Evolutionary conservation across 2,113 vertebrate genomes (phyloP).

Genomic region (Hippocampus abdominalis): DNA sequence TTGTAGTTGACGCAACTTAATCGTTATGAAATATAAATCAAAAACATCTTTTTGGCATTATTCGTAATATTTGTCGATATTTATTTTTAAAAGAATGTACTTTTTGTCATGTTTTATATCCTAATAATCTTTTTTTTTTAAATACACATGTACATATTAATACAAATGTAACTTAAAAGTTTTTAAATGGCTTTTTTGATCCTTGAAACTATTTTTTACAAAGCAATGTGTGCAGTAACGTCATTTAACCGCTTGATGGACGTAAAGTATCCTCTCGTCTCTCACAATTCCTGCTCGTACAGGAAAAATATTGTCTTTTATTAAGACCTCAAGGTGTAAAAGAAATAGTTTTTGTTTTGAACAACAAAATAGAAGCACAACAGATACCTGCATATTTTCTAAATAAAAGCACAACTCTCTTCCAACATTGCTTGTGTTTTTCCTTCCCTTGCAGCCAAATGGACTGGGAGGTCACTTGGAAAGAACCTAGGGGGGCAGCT

Average conservation of each 20-base stretch:
- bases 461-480: slow-evolving; percentile 36
- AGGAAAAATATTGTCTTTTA: not conserved
- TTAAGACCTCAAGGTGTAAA: not conserved
- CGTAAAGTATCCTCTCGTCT: not conserved
- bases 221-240: not conserved
- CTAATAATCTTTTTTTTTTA: too few species aligned
- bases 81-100: too few species aligned
- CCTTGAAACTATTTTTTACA: not conserved
- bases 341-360: not conserved
- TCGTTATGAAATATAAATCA: too few species aligned
- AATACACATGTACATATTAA: not conserved
- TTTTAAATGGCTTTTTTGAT: not conserved
- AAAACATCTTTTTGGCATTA: not conserved
- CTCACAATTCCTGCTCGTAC: not conserved
- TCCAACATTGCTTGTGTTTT: not conserved
- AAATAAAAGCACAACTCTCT: not conserved
- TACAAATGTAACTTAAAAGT: not conserved
- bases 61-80: too few species aligned
- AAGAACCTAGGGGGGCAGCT: slow-evolving; percentile 30
- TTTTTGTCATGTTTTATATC: too few species aligned
- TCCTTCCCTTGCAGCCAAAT: slow-evolving; percentile 22
- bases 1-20: too few species aligned
- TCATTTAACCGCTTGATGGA: not conserved
- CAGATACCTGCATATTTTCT: not conserved
- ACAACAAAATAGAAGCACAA: not conserved